Evolutionary conservation across 2,888 invertebrate species (phyloP).

Genomic region (Merodon equestris): DNA sequence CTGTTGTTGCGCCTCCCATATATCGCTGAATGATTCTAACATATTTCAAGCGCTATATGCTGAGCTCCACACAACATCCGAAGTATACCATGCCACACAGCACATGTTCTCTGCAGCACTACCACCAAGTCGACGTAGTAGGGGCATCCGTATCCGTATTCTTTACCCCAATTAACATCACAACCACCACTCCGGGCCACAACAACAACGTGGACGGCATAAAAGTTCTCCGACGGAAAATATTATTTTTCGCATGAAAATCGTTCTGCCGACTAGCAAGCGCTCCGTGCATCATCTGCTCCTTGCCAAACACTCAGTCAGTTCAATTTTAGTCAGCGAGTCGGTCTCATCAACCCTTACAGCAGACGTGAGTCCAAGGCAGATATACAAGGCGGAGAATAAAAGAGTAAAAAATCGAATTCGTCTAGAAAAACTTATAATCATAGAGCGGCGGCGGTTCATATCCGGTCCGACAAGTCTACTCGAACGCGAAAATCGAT

Average conservation of each 20-base stretch:
- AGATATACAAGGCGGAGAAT: conserved; percentile 2
- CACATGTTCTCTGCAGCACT: conserved; percentile 38
- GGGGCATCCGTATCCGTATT: conserved; percentile 55
- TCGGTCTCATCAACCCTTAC: conserved; percentile 61
- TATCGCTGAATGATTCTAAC: conserved; percentile 17
- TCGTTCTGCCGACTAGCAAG: conserved; percentile 40
- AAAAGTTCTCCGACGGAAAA: conserved; percentile 23
- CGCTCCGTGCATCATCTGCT: conserved; percentile 74
- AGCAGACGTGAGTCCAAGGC: conserved; percentile 30
- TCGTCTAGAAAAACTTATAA: conserved; percentile 12
- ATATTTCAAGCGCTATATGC: conserved; percentile 29
- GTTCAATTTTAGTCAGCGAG: conserved; percentile 67
- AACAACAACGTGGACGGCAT: conserved; percentile 25
- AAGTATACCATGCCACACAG: conserved; percentile 35
- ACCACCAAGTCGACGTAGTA: conserved; percentile 15
- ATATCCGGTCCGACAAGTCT: conserved; percentile 34
- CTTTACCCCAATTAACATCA: conserved; percentile 3
- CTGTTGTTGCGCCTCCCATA: too few relatives aligned
- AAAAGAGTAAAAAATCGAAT: conserved; percentile 29
- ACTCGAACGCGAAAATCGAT: conserved; percentile 29
- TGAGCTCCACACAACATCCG: conserved; percentile 45
- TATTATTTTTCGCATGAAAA: conserved; percentile 56
- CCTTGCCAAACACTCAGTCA: conserved; percentile 74
- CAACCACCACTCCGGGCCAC: conserved; percentile 38
- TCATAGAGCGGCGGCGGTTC: conserved; percentile 21